A percentile compares a stretch with the other conserved stretches of the same genome.
phyloP scores from a whole-genome alignment of 2,113 vertebrate species.

The Speoplatyrhinus poulsoni region DNA sequence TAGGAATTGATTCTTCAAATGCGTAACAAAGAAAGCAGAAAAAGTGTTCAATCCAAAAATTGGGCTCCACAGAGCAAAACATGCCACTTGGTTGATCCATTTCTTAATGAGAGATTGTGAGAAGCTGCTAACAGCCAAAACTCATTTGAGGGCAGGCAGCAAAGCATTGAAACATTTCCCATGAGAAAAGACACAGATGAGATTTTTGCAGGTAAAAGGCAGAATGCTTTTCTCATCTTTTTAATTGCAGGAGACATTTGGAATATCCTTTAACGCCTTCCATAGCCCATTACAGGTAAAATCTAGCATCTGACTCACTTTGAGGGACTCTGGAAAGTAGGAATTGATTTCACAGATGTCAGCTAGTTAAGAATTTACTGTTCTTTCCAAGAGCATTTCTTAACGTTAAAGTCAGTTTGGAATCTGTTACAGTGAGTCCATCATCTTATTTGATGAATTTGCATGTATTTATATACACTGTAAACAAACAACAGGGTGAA shows the following conservation, averaged over 20 bases:
- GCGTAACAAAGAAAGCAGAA: constrained; percentile 31
- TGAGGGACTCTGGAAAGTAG: constrained; percentile 36
- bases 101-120: constrained; percentile 71
- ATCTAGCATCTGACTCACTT: constrained; percentile 61
- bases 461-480: neutral
- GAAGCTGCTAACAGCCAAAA: constrained; percentile 67
- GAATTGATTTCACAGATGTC: constrained; percentile 61
- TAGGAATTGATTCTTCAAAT: constrained; percentile 15
- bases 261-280: constrained; percentile 67
- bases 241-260: constrained; percentile 73
- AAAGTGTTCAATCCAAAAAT: constrained; percentile 48
- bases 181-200: constrained; percentile 68
- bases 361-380: constrained; percentile 61
- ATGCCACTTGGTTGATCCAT: constrained; percentile 56
- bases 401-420: constrained; percentile 29
- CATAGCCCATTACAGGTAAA: constrained; percentile 70
- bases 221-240: constrained; percentile 53
- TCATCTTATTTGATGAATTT: constrained; percentile 19
- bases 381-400: constrained; percentile 46
- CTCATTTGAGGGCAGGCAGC: constrained; percentile 58
- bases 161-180: constrained; percentile 60
- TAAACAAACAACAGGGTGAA: constrained; percentile 26
- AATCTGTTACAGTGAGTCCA: constrained; percentile 20
- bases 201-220: constrained; percentile 67
- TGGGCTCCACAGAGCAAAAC: constrained; percentile 60